These are phyloP conservation scores for Phalloptychus januarius DNA, from an alignment of 2,797 vertebrate species.

Conservation along the genomic window DNA sequence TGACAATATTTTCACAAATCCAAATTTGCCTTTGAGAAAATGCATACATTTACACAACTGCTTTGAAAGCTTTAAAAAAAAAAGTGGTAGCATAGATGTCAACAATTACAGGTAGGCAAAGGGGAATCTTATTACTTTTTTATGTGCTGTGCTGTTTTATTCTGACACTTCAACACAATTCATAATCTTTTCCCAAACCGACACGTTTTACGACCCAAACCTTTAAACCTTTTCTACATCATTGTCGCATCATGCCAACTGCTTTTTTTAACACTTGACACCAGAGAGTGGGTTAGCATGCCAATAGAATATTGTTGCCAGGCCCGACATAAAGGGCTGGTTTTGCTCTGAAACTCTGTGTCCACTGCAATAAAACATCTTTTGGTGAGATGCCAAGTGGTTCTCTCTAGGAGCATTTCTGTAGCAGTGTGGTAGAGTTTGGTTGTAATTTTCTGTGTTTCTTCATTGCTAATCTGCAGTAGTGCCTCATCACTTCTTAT, in stretches of 20 bases:
- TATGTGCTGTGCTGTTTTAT: neutral
- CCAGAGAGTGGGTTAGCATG: neutral
- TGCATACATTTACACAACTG: neutral
- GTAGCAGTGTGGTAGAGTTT: neutral
- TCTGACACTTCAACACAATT: neutral
- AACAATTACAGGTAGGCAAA: no score
- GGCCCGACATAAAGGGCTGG: neutral
- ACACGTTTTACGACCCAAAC: neutral
- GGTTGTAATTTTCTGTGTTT: slow-evolving; percentile 10
- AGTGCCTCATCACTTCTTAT: slow-evolving; percentile 54
- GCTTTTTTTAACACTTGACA: neutral
- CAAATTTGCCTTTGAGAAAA: neutral
- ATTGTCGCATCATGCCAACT: neutral
- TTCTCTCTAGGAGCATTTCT: slow-evolving; percentile 8
- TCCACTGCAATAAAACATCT: neutral
- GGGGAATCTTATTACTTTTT: neutral
- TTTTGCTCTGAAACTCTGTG: slow-evolving; percentile 1
- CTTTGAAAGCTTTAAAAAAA: neutral
- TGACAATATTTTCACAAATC: neutral
- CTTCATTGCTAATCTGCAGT: slow-evolving; percentile 60
- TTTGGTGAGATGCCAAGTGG: slow-evolving; percentile 12
- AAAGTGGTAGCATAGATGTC: neutral
- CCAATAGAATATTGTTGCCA: neutral
- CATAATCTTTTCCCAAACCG: neutral
- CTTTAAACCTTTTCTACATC: neutral